phyloP scores from a whole-genome alignment of 2,888 invertebrate species.

The Nomada ferruginata region DNA sequence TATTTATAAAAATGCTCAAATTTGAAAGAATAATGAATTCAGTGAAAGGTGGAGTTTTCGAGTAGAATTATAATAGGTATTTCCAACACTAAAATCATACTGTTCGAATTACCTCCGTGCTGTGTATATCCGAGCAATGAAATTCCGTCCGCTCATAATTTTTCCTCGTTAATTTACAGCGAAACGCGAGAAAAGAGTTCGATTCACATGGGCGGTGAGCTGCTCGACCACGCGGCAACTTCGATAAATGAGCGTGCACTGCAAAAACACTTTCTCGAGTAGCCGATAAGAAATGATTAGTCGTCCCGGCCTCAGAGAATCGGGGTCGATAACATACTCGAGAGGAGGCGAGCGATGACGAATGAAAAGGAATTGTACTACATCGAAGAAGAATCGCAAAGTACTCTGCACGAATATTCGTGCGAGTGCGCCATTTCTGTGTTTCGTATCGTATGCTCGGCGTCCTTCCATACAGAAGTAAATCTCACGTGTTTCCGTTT shows the following conservation, averaged over 20 bases:
- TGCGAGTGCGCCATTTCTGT: conserved; percentile 26
- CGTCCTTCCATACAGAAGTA: not conserved
- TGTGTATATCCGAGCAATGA: conserved; percentile 5
- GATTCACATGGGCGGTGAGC: conserved; percentile 14
- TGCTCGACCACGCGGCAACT: conserved; percentile 15
- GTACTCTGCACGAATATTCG: conserved; percentile 41
- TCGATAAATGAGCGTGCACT: conserved; percentile 39
- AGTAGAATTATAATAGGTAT: too few species aligned
- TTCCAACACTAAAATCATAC: not conserved
- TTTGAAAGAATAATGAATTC: too few species aligned
- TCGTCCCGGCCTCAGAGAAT: conserved; percentile 5
- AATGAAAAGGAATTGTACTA: conserved; percentile 23
- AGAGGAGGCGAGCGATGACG: conserved; percentile 21
- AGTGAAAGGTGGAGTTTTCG: too few species aligned
- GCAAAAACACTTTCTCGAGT: conserved; percentile 25
- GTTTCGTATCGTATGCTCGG: not conserved
- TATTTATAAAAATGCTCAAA: too few species aligned
- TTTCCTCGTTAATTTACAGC: conserved; percentile 10
- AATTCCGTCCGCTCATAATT: conserved; percentile 6
- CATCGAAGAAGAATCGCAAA: conserved; percentile 5
- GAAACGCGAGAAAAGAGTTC: not conserved
- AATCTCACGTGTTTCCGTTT: not conserved
- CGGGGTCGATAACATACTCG: conserved; percentile 21
- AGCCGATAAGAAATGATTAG: conserved; percentile 47
- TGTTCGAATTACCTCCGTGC: not conserved